phyloP scores from a whole-genome alignment of 2,113 vertebrate species.

The Vidua macroura region DNA sequence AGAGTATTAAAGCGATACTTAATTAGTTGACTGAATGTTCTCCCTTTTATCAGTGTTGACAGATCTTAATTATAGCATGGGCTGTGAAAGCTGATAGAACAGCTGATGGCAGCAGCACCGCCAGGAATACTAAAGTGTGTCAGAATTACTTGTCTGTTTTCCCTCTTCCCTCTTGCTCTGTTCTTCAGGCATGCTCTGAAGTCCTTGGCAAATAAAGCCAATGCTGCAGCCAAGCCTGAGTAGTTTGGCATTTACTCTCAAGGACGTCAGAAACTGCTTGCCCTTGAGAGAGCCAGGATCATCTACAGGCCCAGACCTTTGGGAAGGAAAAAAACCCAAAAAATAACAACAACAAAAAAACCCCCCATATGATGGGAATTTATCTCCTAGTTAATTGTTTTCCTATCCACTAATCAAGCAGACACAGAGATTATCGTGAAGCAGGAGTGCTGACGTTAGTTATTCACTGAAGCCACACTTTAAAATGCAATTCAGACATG shows the following conservation, averaged over 20 bases:
- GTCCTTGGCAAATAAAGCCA: conserved; percentile 59
- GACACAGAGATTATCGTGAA: background rate
- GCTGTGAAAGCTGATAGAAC: conserved; percentile 67
- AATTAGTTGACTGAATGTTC: conserved; percentile 76
- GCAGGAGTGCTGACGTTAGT: background rate
- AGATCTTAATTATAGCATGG: conserved; percentile 72
- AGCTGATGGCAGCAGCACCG: conserved; percentile 66
- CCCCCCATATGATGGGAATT: background rate
- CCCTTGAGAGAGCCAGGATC: conserved; percentile 15
- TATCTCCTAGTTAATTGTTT: background rate
- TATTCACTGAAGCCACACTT: background rate
- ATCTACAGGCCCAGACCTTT: background rate
- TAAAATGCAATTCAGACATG: background rate
- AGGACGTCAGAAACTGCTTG: conserved; percentile 51
- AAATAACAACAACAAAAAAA: background rate
- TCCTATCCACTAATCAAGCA: background rate
- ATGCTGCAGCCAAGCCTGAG: conserved; percentile 8
- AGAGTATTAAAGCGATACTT: conserved; percentile 73
- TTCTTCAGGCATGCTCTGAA: conserved; percentile 49
- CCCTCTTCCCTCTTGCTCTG: conserved; percentile 35
- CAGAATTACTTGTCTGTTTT: conserved; percentile 61
- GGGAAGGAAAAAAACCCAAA: background rate
- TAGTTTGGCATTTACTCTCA: conserved; percentile 52
- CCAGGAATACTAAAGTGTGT: conserved; percentile 64
- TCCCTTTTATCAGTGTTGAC: conserved; percentile 75